Base-by-base conservation (phyloP, 2,888 invertebrate species). In the Neria commutata region DNA sequence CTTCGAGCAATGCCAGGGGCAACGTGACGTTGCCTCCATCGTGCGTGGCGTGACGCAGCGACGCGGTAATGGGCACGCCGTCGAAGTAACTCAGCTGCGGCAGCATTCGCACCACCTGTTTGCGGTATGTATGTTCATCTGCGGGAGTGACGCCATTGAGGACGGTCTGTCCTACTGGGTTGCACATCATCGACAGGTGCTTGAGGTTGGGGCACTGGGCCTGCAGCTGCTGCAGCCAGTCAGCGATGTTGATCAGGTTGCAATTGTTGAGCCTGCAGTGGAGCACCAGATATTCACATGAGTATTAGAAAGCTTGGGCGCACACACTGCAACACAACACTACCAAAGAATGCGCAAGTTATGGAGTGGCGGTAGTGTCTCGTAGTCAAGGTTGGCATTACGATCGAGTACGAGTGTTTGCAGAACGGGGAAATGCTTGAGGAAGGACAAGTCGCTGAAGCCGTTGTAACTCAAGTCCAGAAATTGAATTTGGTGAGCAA, bases 381-480 rank as follows among this genome's bases (percentile, higher is more conserved):
- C 86, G 61, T 85, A 85, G 29, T 89, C 87, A 16, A 86, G 87
- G 55, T 92, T 86, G 1, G 85, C 85, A 76, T 94, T 94, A 71
- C 89, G 88, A 79, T 94, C 94, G 63, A 91, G 85, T 69, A 93
- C 90, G 14, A 93, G 79, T 0, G 90, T 90, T 5, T 88, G 88
- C 54, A 93, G 78, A 62, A 86, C 84, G 51, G 85, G 86, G 79
- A 92, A 91, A 70, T 88, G 85, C 1, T 84, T 83, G 37, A 93
- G 77, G 64, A 89, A 89, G 65, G 88, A 86, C 60, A 92, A 82
- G 77, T 89, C 88, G 56, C 90, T 92, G 60, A 90, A 86, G 74
- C 86, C 85, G 71, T 90, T 90, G 70, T 89, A 84, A 69, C 88
- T 89, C 53, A 90, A 84, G 75, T 90, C 90, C 67, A 90, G 78